Evolutionary conservation across 2,113 vertebrate genomes (phyloP), one percentile per base, ranked within the genome.

Genomic region (Acrocephalus arundinaceus): DNA sequence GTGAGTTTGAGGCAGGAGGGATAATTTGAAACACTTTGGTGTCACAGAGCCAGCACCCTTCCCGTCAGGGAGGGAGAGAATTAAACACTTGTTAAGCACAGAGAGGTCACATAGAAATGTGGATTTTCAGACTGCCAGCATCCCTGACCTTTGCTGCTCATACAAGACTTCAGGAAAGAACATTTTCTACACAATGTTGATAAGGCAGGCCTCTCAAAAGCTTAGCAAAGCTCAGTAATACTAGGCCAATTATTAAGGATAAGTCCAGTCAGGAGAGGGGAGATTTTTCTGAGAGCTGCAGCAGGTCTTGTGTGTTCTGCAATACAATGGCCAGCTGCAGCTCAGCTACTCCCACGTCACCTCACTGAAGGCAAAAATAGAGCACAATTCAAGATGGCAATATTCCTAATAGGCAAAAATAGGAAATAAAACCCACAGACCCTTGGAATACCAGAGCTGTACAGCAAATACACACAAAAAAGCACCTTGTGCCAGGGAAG

Each of bases 41-140:
- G 51, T 85, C 37, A 62, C 73, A 73, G 31, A n/a, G 45, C 41
- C 16, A 83, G 73, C 73, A 74, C 35, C 58, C 33, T 85, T 39
- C 49, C 52, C 9, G 2, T 43, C 15, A 3, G 68, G 74, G 33
- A 78, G 33, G 10, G 28, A 51, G 13, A 33, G n/a, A 89, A 90
- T 77, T 65, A 83, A 62, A 80, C 63, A 62, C 68, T 91, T 79
- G 41, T 80, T 95, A 89, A 73, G 58, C 84, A 81, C 3, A 55
- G 54, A 94, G 89, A 96, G 77, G 89, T 94, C 87, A 78, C 87
- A 92, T 13, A 58, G 85, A 90, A 96, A 77, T 20, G 51, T 52
- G 68, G 51, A 59, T 77, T 90, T 96, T 81, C 78, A 67, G 57
- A 28, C 35, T 75, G 66, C 55, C 35, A 63, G 54, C 5, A 1